Base-by-base conservation (phyloP, 2,797 vertebrate genomes). In the Arrhamphus sclerolepis region DNA sequence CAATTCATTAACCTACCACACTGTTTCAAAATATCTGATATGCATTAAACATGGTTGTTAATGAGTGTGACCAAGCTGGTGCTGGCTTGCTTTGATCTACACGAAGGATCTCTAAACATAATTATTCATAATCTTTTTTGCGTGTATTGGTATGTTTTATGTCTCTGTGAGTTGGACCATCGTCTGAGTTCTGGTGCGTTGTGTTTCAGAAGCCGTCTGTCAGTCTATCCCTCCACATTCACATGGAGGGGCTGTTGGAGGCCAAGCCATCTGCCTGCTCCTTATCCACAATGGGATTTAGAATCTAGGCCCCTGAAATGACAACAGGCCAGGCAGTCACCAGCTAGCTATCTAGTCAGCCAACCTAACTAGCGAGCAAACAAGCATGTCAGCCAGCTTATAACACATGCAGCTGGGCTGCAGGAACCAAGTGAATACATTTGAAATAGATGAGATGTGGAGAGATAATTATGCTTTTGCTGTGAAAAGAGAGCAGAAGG, bases 41-140 rank as follows among this genome's bases (percentile, higher is more conserved):
- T 88, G 84, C 82, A 91, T 91, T 89, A 91, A 89, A 91, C 88
- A 91, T 87, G 81, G 74, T 46, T 81, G 34, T 44, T 88, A 89
- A 90, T 87, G 78, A 88, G 84, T 55, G 54, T 60, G 49, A 84
- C 86, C 80, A 72, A 84, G 81, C 61, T 78, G 66, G 67, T 59
- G 73, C 76, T 71, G 70, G 52, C 80, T 69, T 63, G 72, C 88
- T 90, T 89, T 91, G 82, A 91, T 90, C 84, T 86, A 54, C 68
- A 78, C 76, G 77, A 86, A 82, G 80, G 67, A 85, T 87, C 75
- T 77, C 70, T 29, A 58, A 78, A 70, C 77, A 82, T 86, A 78
- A 86, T 87, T 88, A 89, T 87, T 90, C 75, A 80, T 82, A 59
- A 87, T 84, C 57, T 70, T 49, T 73, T 55, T 43, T 75, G 52